Conservation (phyloP, 2,113 vertebrate species). For the Carassius gibelio region DNA sequence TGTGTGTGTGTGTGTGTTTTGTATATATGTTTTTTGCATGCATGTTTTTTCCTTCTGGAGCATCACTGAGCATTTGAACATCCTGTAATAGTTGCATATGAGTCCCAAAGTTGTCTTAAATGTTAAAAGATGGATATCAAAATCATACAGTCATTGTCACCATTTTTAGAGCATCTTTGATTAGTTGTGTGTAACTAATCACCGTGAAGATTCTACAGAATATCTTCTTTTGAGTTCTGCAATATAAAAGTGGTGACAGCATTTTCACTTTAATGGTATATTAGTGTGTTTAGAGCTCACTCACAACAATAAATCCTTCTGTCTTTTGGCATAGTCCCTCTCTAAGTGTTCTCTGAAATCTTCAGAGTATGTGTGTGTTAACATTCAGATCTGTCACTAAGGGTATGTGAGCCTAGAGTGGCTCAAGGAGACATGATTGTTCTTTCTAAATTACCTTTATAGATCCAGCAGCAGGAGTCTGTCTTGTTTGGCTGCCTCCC, state of each 20-base stretch:
- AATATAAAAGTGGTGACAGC: not conserved
- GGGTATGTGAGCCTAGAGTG: constrained; percentile 20
- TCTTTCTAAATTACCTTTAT: constrained; percentile 25
- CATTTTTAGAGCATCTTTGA: not conserved
- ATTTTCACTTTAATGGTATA: not conserved
- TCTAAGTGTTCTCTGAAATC: not conserved
- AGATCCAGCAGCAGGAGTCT: constrained; percentile 40
- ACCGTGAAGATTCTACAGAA: not conserved
- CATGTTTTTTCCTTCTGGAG: no score
- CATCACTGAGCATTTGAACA: no score
- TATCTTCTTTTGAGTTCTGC: not conserved
- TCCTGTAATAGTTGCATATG: no score
- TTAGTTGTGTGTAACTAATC: not conserved
- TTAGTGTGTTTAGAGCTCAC: not conserved
- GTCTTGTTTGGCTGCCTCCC: constrained; percentile 35
- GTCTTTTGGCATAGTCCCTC: not conserved
- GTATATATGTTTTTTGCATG: no score
- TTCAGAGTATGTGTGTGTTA: constrained; percentile 7
- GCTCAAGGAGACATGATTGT: constrained; percentile 25
- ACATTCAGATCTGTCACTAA: not conserved
- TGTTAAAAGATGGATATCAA: no score
- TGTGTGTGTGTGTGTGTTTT: no score
- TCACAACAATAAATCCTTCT: not conserved
- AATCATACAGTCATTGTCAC: no score
- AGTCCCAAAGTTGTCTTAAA: no score